A percentile compares a stretch with the other conserved stretches of the same genome.
These are phyloP conservation scores for Oryzias celebensis DNA, from an alignment of 2,113 vertebrate species.

Conservation along the genomic window DNA sequence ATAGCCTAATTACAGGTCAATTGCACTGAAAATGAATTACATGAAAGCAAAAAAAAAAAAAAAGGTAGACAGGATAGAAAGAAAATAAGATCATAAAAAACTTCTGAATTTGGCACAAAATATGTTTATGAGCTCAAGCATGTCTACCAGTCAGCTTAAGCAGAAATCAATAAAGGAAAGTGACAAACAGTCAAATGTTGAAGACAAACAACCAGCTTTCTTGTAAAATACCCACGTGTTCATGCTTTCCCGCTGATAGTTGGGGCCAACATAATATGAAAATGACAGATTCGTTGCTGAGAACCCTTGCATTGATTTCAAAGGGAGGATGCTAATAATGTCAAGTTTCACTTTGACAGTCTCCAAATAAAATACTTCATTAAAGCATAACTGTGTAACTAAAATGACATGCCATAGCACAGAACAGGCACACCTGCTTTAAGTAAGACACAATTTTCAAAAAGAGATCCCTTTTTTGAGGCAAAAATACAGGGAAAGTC, in stretches of 20 bases:
- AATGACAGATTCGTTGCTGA: constrained; percentile 19
- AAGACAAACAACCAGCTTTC: constrained; percentile 4
- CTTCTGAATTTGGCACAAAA: background rate
- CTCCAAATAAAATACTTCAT: constrained; percentile 4
- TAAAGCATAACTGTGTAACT: background rate
- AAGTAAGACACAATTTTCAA: background rate
- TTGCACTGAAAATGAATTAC: too few species aligned
- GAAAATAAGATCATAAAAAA: background rate
- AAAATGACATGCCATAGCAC: background rate
- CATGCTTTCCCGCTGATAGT: constrained; percentile 2
- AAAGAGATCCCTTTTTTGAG: too few species aligned
- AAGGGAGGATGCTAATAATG: constrained; percentile 14
- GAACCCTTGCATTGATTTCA: constrained; percentile 6
- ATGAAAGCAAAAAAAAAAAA: too few species aligned
- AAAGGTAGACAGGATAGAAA: too few species aligned
- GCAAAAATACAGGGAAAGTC: too few species aligned
- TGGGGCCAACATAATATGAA: background rate
- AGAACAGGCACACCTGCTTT: background rate
- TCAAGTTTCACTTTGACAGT: constrained; percentile 5
- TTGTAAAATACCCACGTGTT: constrained; percentile 15
- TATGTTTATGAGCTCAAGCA: background rate
- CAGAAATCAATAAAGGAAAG: background rate
- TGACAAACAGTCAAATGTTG: constrained; percentile 16
- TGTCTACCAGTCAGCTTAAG: background rate
- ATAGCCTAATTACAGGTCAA: too few species aligned